Evolutionary conservation across 2,888 invertebrate species (phyloP).

Genomic region (Sphaerophoria rueppellii): DNA sequence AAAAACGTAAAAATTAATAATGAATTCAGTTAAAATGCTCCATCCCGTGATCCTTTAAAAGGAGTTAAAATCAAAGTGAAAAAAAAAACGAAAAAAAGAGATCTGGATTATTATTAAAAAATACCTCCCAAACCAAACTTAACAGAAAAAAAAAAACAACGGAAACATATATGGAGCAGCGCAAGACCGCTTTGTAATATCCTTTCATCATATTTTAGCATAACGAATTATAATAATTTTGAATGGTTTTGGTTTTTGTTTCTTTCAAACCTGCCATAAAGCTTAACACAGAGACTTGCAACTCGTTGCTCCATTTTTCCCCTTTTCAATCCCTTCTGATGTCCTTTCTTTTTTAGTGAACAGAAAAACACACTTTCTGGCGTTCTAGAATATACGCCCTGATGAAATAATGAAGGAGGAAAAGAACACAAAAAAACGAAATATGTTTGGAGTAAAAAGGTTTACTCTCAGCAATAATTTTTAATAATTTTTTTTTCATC

Average conservation of each 20-base stretch:
- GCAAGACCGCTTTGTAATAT: constrained; percentile 64
- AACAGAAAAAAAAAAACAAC: not conserved
- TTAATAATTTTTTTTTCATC: not conserved
- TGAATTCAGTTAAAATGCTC: constrained; percentile 66
- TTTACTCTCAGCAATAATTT: constrained; percentile 18
- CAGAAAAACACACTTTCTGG: not conserved
- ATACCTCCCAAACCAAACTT: constrained; percentile 3
- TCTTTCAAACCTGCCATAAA: constrained; percentile 22
- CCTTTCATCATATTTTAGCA: constrained; percentile 70
- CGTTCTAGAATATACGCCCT: not conserved
- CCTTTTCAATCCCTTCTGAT: not conserved
- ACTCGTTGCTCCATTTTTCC: constrained; percentile 17
- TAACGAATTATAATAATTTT: constrained; percentile 70
- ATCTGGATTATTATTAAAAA: constrained; percentile 71
- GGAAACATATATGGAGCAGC: constrained; percentile 38
- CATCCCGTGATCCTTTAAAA: constrained; percentile 13
- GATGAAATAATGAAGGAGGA: not conserved
- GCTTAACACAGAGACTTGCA: constrained; percentile 51
- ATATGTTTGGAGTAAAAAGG: constrained; percentile 7
- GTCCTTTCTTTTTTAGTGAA: not conserved
- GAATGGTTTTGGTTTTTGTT: constrained; percentile 44
- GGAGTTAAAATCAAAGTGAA: constrained; percentile 10
- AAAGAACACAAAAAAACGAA: constrained; percentile 4
- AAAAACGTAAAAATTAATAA: constrained; percentile 65
- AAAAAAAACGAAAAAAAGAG: constrained; percentile 32